A percentile compares a stretch with the other conserved stretches of the same genome.
phyloP scores from a whole-genome alignment of 2,888 invertebrate species.

The Xanthorhoe designata region DNA sequence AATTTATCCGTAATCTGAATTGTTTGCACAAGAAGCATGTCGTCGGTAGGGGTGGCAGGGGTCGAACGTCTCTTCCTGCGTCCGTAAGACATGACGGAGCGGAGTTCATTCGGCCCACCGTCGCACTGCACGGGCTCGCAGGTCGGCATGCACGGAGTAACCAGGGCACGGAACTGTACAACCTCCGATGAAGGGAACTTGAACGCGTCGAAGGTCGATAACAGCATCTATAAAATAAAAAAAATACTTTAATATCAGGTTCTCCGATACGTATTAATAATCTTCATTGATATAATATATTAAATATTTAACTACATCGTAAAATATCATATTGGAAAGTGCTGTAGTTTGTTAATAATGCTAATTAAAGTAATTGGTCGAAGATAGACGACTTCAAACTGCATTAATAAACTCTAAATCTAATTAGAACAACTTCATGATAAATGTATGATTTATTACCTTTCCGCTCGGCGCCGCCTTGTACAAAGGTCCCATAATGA shows the following conservation, averaged over 20 bases:
- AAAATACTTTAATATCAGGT: constrained; percentile 12
- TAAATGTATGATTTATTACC: constrained; percentile 76
- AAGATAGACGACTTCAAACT: background rate
- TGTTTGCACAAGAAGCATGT: constrained; percentile 94
- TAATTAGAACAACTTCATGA: constrained; percentile 7
- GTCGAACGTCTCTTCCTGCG: constrained; percentile 91
- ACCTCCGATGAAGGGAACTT: constrained; percentile 98
- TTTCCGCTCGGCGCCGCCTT: constrained; percentile 93
- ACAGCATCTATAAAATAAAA: constrained; percentile 87
- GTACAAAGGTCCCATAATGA: constrained; percentile 96
- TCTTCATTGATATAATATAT: constrained; percentile 2
- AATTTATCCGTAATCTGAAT: constrained; percentile 97
- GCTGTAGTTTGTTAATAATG: constrained; percentile 1
- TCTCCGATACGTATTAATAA: constrained; percentile 8
- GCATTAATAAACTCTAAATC: background rate
- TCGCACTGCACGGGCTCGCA: constrained; percentile 97
- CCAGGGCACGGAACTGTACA: constrained; percentile 97
- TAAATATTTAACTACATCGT: constrained; percentile 20
- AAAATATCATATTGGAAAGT: constrained; percentile 3
- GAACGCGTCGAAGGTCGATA: constrained; percentile 97
- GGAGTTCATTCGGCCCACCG: constrained; percentile 93
- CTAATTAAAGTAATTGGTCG: background rate
- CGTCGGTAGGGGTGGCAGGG: constrained; percentile 87
- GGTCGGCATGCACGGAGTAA: constrained; percentile 96
- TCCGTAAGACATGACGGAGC: constrained; percentile 93